A percentile compares a stretch with the other conserved stretches of the same genome.
phyloP scores from a whole-genome alignment of 2,888 invertebrate species.

The Alcis repandata region DNA sequence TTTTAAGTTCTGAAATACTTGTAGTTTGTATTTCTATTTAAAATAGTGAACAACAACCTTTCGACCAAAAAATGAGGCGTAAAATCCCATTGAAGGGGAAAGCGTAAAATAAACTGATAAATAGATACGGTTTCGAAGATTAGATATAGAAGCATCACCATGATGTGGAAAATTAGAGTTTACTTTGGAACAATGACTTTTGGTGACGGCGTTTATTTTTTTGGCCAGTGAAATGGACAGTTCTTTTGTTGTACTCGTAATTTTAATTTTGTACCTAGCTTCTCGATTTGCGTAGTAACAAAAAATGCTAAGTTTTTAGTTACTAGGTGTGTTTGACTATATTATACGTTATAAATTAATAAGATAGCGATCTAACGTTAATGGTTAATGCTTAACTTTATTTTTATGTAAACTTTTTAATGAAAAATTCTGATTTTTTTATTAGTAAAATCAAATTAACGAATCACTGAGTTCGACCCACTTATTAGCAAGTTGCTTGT shows the following conservation, averaged over 20 bases:
- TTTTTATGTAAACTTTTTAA: not conserved
- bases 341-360: not conserved
- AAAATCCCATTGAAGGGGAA: conserved; percentile 34
- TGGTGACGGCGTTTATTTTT: conserved; percentile 11
- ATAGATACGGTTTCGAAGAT: conserved; percentile 34
- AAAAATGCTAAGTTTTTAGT: not conserved
- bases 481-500: conserved; percentile 7
- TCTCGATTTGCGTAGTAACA: not conserved
- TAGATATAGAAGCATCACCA: conserved; percentile 30
- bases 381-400: no score
- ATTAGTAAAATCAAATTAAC: conserved; percentile 6
- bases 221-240: not conserved
- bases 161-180: conserved; percentile 35
- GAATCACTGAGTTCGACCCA: conserved; percentile 16
- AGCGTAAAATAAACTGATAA: conserved; percentile 31
- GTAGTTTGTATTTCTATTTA: not conserved
- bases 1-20: not conserved
- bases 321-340: not conserved
- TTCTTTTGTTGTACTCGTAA: conserved; percentile 6
- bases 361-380: no score
- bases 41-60: conserved; percentile 23
- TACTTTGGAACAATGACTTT: conserved; percentile 24
- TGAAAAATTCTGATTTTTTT: not conserved
- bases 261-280: no score
- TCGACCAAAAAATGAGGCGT: conserved; percentile 16